Evolutionary conservation across 1,140 invertebrate genomes (phyloP).

Genomic region (Cryptotermes secundus): DNA sequence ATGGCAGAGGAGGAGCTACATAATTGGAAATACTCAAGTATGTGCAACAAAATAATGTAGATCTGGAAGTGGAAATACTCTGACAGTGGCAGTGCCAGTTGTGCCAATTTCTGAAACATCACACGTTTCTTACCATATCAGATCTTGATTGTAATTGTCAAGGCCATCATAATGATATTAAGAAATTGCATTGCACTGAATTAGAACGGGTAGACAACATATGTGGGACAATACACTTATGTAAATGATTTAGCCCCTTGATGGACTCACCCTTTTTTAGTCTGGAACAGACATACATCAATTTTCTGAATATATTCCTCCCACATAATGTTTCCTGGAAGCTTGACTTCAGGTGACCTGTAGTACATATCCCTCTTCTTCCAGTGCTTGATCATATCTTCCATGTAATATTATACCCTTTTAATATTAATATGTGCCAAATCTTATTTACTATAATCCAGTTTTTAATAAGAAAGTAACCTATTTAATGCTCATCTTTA

Average conservation of each 20-base stretch:
- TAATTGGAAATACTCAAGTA: background rate
- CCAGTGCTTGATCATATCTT: slow-evolving; percentile 24
- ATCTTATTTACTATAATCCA: slow-evolving; percentile 31
- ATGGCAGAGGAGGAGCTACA: background rate
- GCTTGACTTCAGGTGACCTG: background rate
- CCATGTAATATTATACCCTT: slow-evolving; percentile 21
- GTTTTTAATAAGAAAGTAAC: slow-evolving; percentile 29
- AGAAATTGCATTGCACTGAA: no score
- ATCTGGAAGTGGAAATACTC: no score
- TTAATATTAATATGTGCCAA: slow-evolving; percentile 33
- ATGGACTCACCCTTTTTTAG: no score
- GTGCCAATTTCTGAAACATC: background rate
- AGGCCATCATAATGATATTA: no score
- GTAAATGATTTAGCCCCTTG: no score
- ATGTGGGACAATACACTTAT: background rate
- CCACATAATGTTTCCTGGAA: background rate
- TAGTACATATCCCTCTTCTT: slow-evolving; percentile 30
- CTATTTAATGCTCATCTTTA: slow-evolving; percentile 32
- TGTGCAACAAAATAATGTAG: no score
- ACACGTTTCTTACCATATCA: slow-evolving; percentile 24
- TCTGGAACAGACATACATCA: no score
- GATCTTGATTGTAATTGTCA: background rate
- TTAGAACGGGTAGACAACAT: background rate
- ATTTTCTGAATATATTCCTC: background rate
- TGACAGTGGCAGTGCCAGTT: no score